Percentiles rank a stretch among this genome's conserved stretches.
Evolutionary conservation across 1,140 invertebrate species (phyloP).

Genomic region (Halyomorpha halys): DNA sequence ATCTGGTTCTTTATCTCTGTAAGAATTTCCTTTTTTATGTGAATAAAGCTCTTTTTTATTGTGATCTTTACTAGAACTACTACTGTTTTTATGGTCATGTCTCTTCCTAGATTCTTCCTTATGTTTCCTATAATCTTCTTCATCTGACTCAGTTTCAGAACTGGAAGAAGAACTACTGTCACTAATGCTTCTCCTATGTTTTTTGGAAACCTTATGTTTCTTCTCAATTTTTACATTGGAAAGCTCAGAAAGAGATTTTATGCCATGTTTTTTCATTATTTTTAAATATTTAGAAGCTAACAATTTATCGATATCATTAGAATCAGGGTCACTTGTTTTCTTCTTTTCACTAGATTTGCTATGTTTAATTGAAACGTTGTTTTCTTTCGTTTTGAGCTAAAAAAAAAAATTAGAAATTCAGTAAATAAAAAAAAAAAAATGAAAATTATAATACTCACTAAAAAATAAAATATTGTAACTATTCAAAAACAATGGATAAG

Average conservation of each 20-base stretch:
- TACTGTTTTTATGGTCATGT: too few species aligned
- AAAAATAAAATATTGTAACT: too few species aligned
- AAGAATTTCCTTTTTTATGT: neutral
- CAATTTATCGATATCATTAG: slow-evolving; percentile 35
- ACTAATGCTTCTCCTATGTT: neutral
- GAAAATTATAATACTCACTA: neutral
- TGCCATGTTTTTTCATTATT: slow-evolving; percentile 36
- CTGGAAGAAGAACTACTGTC: too few species aligned
- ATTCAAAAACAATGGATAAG: too few species aligned
- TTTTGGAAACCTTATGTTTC: neutral
- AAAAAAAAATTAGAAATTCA: neutral
- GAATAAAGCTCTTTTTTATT: neutral
- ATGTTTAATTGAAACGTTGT: slow-evolving; percentile 31
- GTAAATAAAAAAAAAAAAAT: neutral
- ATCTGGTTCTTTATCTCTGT: slow-evolving; percentile 5
- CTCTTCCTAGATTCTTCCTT: neutral
- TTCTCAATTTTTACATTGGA: neutral
- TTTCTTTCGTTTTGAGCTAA: slow-evolving; percentile 22
- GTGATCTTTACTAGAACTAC: too few species aligned
- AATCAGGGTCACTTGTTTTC: neutral
- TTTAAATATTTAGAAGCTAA: slow-evolving; percentile 38
- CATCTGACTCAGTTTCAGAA: neutral
- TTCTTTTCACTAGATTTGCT: slow-evolving; percentile 33
- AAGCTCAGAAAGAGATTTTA: slow-evolving; percentile 27
- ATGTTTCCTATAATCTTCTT: neutral